Conservation (phyloP, 2,113 vertebrate genomes). For the Heliornis fulica region DNA sequence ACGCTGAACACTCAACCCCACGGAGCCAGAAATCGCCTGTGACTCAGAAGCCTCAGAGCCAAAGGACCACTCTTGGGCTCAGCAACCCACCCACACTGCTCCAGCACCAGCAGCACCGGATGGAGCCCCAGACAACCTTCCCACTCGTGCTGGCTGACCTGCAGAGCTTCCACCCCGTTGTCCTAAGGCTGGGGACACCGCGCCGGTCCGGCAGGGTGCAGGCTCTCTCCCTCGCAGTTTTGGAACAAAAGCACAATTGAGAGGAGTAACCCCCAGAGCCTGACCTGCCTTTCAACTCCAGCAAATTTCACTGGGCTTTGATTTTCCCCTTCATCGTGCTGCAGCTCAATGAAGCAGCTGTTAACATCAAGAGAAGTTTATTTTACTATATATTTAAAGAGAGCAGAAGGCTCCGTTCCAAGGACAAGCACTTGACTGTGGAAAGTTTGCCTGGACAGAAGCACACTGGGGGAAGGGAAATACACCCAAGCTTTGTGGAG, state of each 20-base stretch:
- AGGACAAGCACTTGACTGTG: background rate
- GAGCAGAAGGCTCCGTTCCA: background rate
- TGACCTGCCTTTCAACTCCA: background rate
- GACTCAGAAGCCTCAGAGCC: background rate
- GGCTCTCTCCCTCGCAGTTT: accelerated
- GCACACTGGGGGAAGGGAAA: accelerated
- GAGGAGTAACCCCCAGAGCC: background rate
- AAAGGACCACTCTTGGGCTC: background rate
- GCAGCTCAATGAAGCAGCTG: background rate
- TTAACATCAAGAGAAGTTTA: background rate
- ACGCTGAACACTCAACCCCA: background rate
- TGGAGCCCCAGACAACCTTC: background rate
- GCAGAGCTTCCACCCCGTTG: background rate
- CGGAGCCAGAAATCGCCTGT: background rate
- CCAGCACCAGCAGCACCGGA: background rate
- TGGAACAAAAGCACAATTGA: background rate
- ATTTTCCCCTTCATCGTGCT: background rate
- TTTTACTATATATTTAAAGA: background rate
- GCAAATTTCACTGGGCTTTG: background rate
- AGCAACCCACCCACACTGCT: background rate
- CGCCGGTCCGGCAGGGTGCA: background rate
- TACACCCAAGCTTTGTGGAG: background rate
- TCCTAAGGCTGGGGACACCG: accelerated
- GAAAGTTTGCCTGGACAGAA: background rate
- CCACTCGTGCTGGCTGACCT: background rate